Evolutionary conservation across 2,888 invertebrate genomes (phyloP).

Genomic region (Lucinisca nassula): DNA sequence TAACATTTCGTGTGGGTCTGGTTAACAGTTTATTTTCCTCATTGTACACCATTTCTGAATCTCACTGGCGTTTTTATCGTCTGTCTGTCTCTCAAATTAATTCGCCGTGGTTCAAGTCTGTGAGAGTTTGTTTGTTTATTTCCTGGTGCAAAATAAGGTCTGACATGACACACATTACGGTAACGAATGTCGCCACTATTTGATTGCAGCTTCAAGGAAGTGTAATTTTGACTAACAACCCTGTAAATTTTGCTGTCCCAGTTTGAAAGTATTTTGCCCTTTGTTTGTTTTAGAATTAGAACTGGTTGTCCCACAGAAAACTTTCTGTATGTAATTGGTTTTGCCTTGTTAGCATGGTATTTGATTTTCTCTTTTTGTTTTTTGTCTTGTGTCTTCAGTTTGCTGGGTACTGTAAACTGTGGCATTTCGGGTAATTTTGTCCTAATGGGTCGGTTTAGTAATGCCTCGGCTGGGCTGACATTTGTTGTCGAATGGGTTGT

Average conservation of each 20-base stretch:
- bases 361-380: conserved; percentile 18
- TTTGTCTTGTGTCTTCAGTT: not conserved
- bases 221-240: conserved; percentile 15
- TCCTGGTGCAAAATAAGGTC: not conserved
- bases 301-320: conserved; percentile 21
- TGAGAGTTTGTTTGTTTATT: not conserved
- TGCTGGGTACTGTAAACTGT: not conserved
- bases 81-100: not conserved
- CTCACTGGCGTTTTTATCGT: not conserved
- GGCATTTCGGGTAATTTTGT: conserved; percentile 18
- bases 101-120: not conserved
- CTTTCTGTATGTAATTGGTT: not conserved
- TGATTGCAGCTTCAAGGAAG: not conserved
- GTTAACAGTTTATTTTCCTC: not conserved
- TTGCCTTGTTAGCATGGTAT: not conserved
- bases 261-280: not conserved
- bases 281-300: not conserved
- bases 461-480: not conserved
- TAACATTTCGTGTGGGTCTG: no score
- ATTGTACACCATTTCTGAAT: not conserved
- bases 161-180: conserved; percentile 9
- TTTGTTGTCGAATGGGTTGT: conserved; percentile 21
- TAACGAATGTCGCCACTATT: not conserved
- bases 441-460: conserved; percentile 15
- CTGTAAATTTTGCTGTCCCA: not conserved